Base-by-base conservation (phyloP, 2,797 vertebrate genomes). In the Kryptolebias ocellatus region DNA sequence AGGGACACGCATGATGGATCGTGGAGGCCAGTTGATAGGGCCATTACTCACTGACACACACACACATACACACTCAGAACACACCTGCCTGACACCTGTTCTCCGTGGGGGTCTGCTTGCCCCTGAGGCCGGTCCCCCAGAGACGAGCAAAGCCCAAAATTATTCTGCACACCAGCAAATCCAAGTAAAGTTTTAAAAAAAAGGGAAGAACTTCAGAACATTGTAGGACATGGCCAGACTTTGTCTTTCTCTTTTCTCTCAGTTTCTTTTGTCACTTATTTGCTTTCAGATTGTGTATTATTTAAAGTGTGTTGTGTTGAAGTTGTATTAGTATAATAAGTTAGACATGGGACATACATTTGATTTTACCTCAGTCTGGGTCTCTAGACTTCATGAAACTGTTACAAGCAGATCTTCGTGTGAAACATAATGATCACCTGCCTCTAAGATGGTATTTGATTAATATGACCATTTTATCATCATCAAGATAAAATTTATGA, bases 11-110 rank as follows among this genome's bases (percentile, higher is more conserved):
- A 94, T 98, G 97, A 98, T 98, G 95, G 96, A 98, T 98, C 94
- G 94, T 92, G 92, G 94, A 93, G 92, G 95, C 94, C 92, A 93
- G 93, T 93, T 96, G 97, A 97, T 96, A 96, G 96, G 85, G 89
- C 95, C 93, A 98, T 99, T 97, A 98, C 95, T 99, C 98, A 98
- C 92, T 93, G 94, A 95, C 95, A 95, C 93, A 95, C 95, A 95
- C 95, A 95, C 89, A 90, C 74, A 91, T 57, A 52, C 65, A 60
- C 67, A 65, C 64, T 60, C 60, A 53, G 92, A 93, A 89, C 94
- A 93, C 94, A 95, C 95, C 95, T 93, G 93, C 91, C 94, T 94
- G 94, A 94, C 95, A 95, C 86, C 91, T 92, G 93, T 95, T 95
- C 95, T 95, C 92, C 88, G 87, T 73, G 93, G 94, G 94, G 93